Conservation (phyloP, 2,113 vertebrate species). For the Vulpes vulpes region DNA sequence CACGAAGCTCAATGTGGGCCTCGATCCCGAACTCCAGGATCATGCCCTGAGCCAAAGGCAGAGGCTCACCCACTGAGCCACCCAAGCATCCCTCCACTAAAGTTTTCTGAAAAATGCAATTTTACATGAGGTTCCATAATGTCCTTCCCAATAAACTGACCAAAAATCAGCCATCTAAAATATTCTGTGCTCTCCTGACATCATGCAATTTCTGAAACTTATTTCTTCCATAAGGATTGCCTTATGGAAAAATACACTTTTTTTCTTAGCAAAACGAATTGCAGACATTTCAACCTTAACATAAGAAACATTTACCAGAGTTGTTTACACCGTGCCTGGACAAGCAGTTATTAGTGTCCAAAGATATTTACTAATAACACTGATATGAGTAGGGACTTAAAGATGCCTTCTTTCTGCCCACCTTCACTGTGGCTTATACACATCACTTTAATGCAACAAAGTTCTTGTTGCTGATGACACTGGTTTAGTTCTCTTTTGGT, state of each 20-base stretch:
- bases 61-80: too few relatives aligned
- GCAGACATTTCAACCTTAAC: not conserved
- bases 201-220: not conserved
- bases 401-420: not conserved
- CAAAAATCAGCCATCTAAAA: not conserved
- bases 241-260: not conserved
- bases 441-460: not conserved
- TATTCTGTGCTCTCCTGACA: not conserved
- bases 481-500: not conserved
- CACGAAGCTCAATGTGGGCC: too few relatives aligned
- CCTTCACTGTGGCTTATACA: not conserved
- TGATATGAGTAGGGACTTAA: not conserved
- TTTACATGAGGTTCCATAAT: not conserved
- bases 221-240: not conserved
- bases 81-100: not conserved
- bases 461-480: not conserved
- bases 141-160: not conserved
- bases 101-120: not conserved
- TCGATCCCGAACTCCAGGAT: too few relatives aligned
- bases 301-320: not conserved
- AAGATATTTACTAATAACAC: not conserved
- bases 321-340: not conserved
- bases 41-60: too few relatives aligned
- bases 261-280: not conserved
- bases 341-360: not conserved